Evolutionary conservation across 1,140 invertebrate species (phyloP), one percentile per base, ranked within the genome.

Genomic region (Pararge aegeria): DNA sequence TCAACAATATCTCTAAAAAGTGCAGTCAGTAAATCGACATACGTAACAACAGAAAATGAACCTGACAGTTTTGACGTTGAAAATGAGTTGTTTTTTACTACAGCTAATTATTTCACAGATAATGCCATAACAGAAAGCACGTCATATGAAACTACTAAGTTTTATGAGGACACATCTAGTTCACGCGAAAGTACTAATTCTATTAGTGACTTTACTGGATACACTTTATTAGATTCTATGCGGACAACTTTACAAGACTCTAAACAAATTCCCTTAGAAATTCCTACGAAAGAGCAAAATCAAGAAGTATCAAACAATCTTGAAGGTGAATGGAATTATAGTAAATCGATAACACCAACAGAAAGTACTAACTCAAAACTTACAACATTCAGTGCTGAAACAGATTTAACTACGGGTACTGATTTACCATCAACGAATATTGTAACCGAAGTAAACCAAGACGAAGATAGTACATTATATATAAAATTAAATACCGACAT

Each of bases 141-240:
- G 10, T 40, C 12, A 40, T 10, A 40, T 40, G 38, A 15, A 37
- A 37, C 44, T 21, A 38, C 42, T 12, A 49, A 34, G 12, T 34
- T 20, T 15, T 20, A 37, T 49, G 10, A 6, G 16, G 42, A 40
- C n/a, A 15, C 12, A 44, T 27, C 44, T 24, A 59, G 18, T 40
- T 29, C 20, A n/a, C 6, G 10, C 9, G 20, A 58, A 19, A 52
- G 12, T 51, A 52, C 15, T 52, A 21, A 7, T n/a, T 27, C 16
- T 12, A 2, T 5, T n/a, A 13, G 37, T 57, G 55, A 55, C 34
- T 20, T 44, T 20, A 52, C 51, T 49, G 61, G 55, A n/a, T 56
- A 21, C 42, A 63, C 55, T 38, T 38, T 63, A 27, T 57, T 63
- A 46, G 61, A 63, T 63, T 53, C 55, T 27, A 27, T 34, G 16